These are phyloP conservation scores for Caenorhabditis sulstoni DNA, from an alignment of 2,888 invertebrate genomes.

Conservation along the genomic window DNA sequence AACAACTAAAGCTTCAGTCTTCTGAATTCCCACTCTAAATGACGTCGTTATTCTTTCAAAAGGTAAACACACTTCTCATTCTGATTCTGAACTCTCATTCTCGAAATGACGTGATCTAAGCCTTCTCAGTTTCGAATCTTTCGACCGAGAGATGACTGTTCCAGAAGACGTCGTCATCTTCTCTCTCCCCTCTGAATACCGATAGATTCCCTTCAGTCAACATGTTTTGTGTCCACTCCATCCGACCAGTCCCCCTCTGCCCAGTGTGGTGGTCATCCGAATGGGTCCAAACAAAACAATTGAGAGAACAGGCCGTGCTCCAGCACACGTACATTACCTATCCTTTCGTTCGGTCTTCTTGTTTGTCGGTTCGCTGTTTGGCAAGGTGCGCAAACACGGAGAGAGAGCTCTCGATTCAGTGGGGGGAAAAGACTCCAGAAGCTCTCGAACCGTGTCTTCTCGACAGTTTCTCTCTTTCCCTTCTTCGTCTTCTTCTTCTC, in stretches of 20 bases:
- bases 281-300: constrained; percentile 28
- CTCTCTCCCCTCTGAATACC: neutral
- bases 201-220: constrained; percentile 16
- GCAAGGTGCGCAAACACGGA: constrained; percentile 36
- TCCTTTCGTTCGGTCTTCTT: constrained; percentile 9
- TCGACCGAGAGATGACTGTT: too few species aligned
- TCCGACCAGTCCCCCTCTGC: constrained; percentile 1
- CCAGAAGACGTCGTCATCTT: neutral
- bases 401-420: constrained; percentile 13
- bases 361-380: constrained; percentile 30
- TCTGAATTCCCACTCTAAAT: too few species aligned
- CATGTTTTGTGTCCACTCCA: constrained; percentile 21
- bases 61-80: too few species aligned
- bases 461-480: neutral
- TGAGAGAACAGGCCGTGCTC: neutral
- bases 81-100: too few species aligned
- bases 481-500: neutral
- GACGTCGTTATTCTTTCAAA: too few species aligned
- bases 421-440: too few species aligned
- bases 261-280: constrained; percentile 14
- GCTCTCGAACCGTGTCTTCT: neutral
- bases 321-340: neutral
- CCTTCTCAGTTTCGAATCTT: too few species aligned
- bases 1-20: too few species aligned
- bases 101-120: too few species aligned